Conservation (phyloP, 2,113 vertebrate genomes). For the Sphyrna mokarran region DNA sequence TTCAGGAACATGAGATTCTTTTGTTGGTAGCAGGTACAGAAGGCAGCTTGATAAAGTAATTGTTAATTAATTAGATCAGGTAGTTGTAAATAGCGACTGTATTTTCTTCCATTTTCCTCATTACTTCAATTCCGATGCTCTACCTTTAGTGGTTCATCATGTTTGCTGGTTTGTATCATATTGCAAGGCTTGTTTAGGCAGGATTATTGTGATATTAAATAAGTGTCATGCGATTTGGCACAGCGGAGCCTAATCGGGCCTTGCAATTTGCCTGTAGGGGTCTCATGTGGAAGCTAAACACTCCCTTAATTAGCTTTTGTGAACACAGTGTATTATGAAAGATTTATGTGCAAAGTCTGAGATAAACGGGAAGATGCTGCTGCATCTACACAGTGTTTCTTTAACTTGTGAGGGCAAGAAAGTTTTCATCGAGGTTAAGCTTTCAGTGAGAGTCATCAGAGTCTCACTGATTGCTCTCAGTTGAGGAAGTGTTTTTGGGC, state of each 20-base stretch:
- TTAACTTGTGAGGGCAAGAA: not conserved
- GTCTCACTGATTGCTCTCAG: not conserved
- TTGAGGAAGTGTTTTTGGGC: not conserved
- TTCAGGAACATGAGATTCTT: not conserved
- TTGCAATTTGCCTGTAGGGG: slow-evolving; percentile 74
- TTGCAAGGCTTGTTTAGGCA: slow-evolving; percentile 59
- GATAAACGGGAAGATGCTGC: slow-evolving; percentile 60
- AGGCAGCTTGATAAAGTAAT: not conserved
- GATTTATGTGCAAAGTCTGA: slow-evolving; percentile 75
- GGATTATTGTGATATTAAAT: slow-evolving; percentile 75
- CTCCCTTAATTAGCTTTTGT: slow-evolving; percentile 77
- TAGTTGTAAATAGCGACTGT: not conserved
- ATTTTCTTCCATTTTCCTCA: not conserved
- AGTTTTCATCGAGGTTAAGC: not conserved
- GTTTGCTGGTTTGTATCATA: not conserved
- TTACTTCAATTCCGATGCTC: not conserved
- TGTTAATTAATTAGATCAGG: not conserved
- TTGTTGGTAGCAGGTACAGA: not conserved
- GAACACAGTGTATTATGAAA: slow-evolving; percentile 73
- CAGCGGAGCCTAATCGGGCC: slow-evolving; percentile 70
- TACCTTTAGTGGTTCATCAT: not conserved
- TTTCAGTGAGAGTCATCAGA: not conserved
- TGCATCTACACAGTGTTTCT: not conserved
- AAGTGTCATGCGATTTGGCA: slow-evolving; percentile 71
- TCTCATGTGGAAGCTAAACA: slow-evolving; percentile 76